Base-by-base conservation (phyloP, 2,113 vertebrate species). In the Microtus pennsylvanicus region DNA sequence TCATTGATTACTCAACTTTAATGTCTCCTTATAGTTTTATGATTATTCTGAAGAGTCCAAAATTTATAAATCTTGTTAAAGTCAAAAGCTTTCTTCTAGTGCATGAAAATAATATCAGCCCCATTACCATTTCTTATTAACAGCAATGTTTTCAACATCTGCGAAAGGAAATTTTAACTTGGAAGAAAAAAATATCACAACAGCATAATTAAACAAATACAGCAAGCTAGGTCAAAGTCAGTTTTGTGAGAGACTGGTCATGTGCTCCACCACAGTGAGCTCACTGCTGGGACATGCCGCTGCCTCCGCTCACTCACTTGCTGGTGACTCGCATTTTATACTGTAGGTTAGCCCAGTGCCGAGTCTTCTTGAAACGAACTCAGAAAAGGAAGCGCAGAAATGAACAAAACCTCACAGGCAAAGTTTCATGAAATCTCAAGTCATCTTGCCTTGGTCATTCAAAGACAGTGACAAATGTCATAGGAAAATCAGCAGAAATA, bases 321-420 rank as follows among this genome's bases (percentile, higher is more conserved):
- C 96, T 98, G 97, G 42, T 96, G 97, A 97, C 72, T 97, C 58
- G 94, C 6, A 87, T 70, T 97, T 96, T 97, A 96, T 98, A 97
- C 83, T 97, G 88, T 97, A 97, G 77, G 26, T 28, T 30, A 67
- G 93, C 96, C 98, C 88, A 97, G 77, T 93, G 91, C 94, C 80
- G 97, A 58, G 96, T 97, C 92, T 93, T 88, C 72, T 97, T 98
- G 90, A 98, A 97, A 98, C 97, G 91, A 97, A 75, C 95, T 96
- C 98, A 98, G 96, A 98, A 98, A 98, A 98, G 94, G 95, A 98
- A 98, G 83, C 90, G 97, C 3, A 97, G 81, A 98, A 97, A 97
- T 90, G 76, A 97, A 97, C n/a, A 94, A 96, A 96, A 96, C 38
- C 77, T 97, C 95, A 98, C 77, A 97, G 97, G 97, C 96, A 98